Evolutionary conservation across 2,888 invertebrate species (phyloP).

Genomic region (Lymantria monacha): DNA sequence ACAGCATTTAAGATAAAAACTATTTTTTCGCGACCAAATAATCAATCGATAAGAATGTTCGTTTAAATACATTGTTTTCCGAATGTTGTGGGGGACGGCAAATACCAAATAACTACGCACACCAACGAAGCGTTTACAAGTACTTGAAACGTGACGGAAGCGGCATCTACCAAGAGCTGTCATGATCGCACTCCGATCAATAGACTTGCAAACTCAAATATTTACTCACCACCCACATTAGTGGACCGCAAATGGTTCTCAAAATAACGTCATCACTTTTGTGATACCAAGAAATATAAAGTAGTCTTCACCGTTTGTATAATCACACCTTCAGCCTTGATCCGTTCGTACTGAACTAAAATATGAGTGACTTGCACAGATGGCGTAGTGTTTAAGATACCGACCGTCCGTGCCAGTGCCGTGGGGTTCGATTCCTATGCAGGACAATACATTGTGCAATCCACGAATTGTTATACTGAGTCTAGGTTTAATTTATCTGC

Average conservation of each 20-base stretch:
- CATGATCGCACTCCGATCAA: slow-evolving; percentile 73
- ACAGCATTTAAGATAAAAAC: too few species aligned
- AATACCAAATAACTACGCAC: slow-evolving; percentile 44
- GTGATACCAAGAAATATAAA: not conserved
- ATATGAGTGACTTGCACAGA: too few species aligned
- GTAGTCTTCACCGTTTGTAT: too few species aligned
- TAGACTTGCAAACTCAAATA: slow-evolving; percentile 74
- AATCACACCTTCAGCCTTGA: too few species aligned
- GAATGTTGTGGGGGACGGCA: slow-evolving; percentile 9
- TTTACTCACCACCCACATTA: slow-evolving; percentile 75
- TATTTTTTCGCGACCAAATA: not conserved
- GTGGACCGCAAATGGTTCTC: slow-evolving; percentile 45
- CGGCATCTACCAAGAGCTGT: slow-evolving; percentile 51
- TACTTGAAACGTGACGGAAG: slow-evolving; percentile 74
- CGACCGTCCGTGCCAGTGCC: too few species aligned
- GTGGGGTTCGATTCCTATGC: too few species aligned
- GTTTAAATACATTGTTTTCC: slow-evolving; percentile 12
- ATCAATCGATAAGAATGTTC: not conserved
- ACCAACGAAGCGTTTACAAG: slow-evolving; percentile 52
- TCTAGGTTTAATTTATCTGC: too few species aligned
- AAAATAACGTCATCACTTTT: slow-evolving; percentile 41
- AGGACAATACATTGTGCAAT: too few species aligned
- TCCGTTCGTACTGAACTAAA: too few species aligned
- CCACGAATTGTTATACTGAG: too few species aligned
- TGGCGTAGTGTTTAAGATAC: too few species aligned